Conservation (phyloP, 1,140 invertebrate species). For the Maniola jurtina region DNA sequence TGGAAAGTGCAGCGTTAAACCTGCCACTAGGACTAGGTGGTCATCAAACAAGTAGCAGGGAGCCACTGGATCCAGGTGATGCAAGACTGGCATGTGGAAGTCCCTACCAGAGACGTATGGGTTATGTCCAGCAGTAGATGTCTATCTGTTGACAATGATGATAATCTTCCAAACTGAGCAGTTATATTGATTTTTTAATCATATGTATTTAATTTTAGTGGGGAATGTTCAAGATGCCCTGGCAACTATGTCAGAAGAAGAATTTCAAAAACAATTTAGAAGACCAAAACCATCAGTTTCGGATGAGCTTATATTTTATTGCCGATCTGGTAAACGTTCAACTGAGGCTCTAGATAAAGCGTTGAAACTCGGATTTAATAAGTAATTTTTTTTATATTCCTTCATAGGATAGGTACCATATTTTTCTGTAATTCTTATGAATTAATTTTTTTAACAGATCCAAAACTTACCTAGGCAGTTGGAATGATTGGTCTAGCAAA, state of each 20-base stretch:
- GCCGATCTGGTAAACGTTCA: constrained; percentile 77
- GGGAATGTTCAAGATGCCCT: constrained; percentile 68
- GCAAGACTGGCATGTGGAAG: no score
- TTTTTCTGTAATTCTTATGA: constrained; percentile 1
- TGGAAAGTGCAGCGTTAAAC: no score
- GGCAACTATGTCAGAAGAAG: constrained; percentile 66
- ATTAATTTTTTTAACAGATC: constrained; percentile 83
- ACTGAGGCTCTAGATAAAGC: constrained; percentile 76
- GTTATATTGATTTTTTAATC: background rate
- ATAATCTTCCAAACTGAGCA: no score
- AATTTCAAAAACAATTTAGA: constrained; percentile 72
- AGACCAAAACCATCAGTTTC: constrained; percentile 71
- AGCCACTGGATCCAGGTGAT: no score
- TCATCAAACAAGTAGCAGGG: no score
- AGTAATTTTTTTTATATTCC: constrained; percentile 55
- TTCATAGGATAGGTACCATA: background rate
- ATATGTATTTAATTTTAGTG: constrained; percentile 55
- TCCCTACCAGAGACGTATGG: no score
- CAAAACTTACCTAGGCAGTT: constrained; percentile 93
- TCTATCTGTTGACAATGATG: no score
- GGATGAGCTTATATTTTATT: constrained; percentile 79
- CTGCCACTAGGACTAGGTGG: no score
- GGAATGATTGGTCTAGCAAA: constrained; percentile 85
- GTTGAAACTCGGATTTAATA: constrained; percentile 72
- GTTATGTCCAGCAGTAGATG: no score